Evolutionary conservation across 1,140 invertebrate genomes (phyloP).

Genomic region (Oryctes rhinoceros): DNA sequence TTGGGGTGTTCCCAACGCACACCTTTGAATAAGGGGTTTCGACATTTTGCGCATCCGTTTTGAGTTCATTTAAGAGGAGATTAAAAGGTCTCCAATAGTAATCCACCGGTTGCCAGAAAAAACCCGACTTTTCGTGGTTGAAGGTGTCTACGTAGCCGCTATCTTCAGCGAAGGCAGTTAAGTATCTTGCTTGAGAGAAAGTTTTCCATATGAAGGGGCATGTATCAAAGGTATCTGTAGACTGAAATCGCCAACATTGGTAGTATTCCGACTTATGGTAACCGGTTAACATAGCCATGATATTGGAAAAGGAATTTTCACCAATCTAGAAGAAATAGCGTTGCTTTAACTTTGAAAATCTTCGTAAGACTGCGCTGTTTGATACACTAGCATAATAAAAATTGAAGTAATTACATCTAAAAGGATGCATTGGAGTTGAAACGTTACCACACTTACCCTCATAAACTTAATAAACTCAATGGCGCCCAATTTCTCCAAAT

Average conservation of each 20-base stretch:
- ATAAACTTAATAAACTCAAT: slow-evolving; percentile 27
- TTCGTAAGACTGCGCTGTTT: too few species aligned
- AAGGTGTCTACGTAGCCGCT: not conserved
- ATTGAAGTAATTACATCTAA: too few species aligned
- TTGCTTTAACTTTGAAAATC: too few species aligned
- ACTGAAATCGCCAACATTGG: not conserved
- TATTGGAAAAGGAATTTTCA: slow-evolving; percentile 16
- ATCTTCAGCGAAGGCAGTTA: not conserved
- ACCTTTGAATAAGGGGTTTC: not conserved
- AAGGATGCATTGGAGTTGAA: too few species aligned
- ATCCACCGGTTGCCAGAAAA: not conserved
- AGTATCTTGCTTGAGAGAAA: not conserved
- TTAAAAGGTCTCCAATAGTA: slow-evolving; percentile 35
- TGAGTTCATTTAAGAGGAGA: not conserved
- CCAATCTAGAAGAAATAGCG: not conserved
- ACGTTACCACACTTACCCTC: not conserved
- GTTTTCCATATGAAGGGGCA: not conserved
- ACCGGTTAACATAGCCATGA: not conserved
- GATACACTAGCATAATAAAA: too few species aligned
- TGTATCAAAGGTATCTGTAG: not conserved
- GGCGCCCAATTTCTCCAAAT: slow-evolving; percentile 16
- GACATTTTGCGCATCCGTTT: not conserved
- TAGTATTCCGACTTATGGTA: not conserved
- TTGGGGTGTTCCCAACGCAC: not conserved
- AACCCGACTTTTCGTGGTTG: not conserved